Evolutionary conservation across 2,888 invertebrate species (phyloP), one percentile per base, ranked within the genome.

Genomic region (Bugulina stolonifera): DNA sequence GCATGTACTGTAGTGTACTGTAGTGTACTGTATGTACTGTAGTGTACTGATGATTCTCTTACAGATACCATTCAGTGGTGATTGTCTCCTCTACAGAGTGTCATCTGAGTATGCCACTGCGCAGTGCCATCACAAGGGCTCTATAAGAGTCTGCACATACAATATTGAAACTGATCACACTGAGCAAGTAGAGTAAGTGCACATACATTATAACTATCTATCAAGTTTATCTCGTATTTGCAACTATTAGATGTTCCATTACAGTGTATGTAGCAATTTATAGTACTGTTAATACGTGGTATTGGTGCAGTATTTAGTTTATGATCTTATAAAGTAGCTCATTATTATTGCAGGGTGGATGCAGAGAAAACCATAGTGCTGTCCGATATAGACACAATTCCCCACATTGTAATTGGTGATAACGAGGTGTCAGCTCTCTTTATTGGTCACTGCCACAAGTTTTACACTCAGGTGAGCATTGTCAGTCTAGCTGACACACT

Each of bases 51-150:
- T n/a, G n/a, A n/a, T n/a, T n/a, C 57, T 23, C 3, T 57, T 22
- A n/a, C 64, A 64, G 64, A 32, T 64, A 32, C 64, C 64, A 2
- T 64, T 64, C 2, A 14, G 14, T 64, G 64, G 64, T 32, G 64
- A 64, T 32, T 64, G 64, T n/a, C 32, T 64, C 29, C 32, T 14
- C n/a, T 64, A 64, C 32, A 27, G 32, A 27, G 2, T 2, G 1
- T 5, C 64, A 25, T 22, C 25, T 25, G 64, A 32, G 32, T 32
- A 64, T 34, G 27, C 32, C 3, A 29, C 64, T 34, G 64, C 64
- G 2, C 10, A 25, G 1, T 64, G 64, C n/a, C 64, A 32, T 14
- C 32, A 27, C 18, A 64, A 64, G 32, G 64, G 64, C 14, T 14
- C 27, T n/a, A 64, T 64, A 14, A 22, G 10, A 25, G 25, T 64